These are phyloP conservation scores for Acropora tenuis DNA, from an alignment of 64 coral and sea anemone genomes.

Conservation along the genomic window DNA sequence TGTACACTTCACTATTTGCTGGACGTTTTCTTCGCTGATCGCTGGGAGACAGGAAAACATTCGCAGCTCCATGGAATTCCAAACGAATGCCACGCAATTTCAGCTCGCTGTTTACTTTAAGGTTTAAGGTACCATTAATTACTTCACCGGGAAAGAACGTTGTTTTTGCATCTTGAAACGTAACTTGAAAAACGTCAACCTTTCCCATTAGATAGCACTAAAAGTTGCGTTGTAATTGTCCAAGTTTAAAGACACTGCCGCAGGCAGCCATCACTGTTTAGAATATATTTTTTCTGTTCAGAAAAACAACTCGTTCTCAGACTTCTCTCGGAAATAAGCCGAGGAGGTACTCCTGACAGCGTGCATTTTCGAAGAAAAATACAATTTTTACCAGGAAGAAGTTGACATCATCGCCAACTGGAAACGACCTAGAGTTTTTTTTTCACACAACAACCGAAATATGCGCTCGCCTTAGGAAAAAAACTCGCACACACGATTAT, in stretches of 20 bases:
- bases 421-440: no score
- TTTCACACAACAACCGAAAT: no score
- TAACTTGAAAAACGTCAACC: conserved; percentile 69
- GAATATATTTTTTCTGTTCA: no score
- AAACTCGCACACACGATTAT: no score
- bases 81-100: conserved; percentile 75
- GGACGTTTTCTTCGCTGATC: conserved; percentile 58
- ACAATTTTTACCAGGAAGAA: no score
- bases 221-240: neutral
- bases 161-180: conserved; percentile 69
- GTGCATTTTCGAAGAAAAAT: no score
- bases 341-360: no score
- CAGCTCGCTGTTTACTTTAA: conserved; percentile 79
- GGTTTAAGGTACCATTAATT: conserved; percentile 64
- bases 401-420: no score
- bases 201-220: conserved; percentile 67
- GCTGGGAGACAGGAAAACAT: conserved; percentile 60
- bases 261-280: neutral
- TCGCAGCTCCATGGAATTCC: conserved; percentile 83
- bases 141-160: conserved; percentile 83
- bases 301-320: no score
- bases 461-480: no score
- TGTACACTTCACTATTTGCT: conserved; percentile 69
- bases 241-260: no score
- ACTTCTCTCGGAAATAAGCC: no score